phyloP scores from a whole-genome alignment of 2,888 invertebrate genomes.

The Tridacna gigas region DNA sequence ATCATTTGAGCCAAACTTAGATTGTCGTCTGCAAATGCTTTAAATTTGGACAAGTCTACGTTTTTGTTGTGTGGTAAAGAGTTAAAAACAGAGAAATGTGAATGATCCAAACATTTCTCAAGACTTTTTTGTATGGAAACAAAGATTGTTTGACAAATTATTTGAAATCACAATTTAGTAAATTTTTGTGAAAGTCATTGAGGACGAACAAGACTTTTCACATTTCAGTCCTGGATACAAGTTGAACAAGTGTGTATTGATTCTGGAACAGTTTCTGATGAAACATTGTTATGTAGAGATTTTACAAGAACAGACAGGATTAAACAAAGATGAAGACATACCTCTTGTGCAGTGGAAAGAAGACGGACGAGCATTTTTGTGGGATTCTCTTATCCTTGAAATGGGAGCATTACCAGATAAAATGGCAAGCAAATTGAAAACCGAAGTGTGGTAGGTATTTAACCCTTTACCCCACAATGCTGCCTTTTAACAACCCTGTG shows the following conservation, averaged over 20 bases:
- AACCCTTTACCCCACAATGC: no score
- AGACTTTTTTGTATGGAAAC: background rate
- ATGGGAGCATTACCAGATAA: slow-evolving; percentile 76
- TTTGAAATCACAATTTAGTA: background rate
- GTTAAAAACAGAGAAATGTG: background rate
- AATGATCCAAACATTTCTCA: background rate
- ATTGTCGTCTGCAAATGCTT: no score
- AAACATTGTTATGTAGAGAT: slow-evolving; percentile 61
- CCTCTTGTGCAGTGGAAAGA: slow-evolving; percentile 48
- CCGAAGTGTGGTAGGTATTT: slow-evolving; percentile 74
- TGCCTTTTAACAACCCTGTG: no score
- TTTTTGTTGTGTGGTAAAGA: background rate
- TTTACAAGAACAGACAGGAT: slow-evolving; percentile 61
- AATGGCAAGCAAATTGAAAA: slow-evolving; percentile 77
- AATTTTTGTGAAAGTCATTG: no score
- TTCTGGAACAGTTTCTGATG: slow-evolving; percentile 70
- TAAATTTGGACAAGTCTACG: no score
- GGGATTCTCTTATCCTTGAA: slow-evolving; percentile 71
- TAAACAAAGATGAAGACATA: slow-evolving; percentile 48
- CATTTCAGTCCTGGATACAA: slow-evolving; percentile 68
- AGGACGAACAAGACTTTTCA: background rate
- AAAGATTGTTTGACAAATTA: background rate
- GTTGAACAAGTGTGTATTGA: slow-evolving; percentile 69
- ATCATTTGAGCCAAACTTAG: no score
- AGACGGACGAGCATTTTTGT: slow-evolving; percentile 54